Conservation (phyloP, 2,888 invertebrate genomes). For the Tetranychus piercei region DNA sequence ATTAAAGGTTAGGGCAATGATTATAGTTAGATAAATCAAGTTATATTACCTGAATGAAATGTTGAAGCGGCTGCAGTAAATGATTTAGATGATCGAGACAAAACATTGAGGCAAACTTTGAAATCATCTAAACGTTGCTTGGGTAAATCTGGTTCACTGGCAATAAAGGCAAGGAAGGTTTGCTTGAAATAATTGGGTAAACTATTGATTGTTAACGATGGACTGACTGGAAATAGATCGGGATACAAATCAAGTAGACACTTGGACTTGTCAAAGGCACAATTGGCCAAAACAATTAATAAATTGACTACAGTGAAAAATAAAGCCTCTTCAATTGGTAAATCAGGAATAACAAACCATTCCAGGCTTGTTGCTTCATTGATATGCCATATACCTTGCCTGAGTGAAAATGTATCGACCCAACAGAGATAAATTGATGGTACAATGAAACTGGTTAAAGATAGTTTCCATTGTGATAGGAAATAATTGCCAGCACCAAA, state of each 20-base stretch:
- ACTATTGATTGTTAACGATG: not conserved
- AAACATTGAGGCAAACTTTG: not conserved
- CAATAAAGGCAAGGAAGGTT: not conserved
- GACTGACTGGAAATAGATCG: not conserved
- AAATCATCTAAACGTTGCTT: constrained; percentile 3
- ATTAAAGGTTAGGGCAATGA: too few relatives aligned
- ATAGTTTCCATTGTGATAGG: not conserved
- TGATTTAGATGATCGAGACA: constrained; percentile 5
- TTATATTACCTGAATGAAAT: constrained; percentile 3
- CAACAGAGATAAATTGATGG: constrained; percentile 8
- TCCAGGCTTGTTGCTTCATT: not conserved
- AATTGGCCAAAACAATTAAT: not conserved
- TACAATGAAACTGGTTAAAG: not conserved
- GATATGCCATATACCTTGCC: constrained; percentile 3
- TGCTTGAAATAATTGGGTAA: not conserved
- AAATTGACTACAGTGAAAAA: not conserved
- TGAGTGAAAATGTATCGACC: constrained; percentile 2
- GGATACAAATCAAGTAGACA: not conserved
- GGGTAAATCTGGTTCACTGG: not conserved
- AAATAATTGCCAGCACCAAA: constrained; percentile 13
- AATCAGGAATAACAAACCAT: not conserved
- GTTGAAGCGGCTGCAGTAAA: constrained; percentile 9
- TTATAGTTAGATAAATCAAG: too few relatives aligned
- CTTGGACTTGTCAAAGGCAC: constrained; percentile 7
- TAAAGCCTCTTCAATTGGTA: not conserved